A percentile compares a stretch with the other conserved stretches of the same genome.
phyloP scores from a whole-genome alignment of 2,888 invertebrate genomes.

The Nasonovia ribisnigri region DNA sequence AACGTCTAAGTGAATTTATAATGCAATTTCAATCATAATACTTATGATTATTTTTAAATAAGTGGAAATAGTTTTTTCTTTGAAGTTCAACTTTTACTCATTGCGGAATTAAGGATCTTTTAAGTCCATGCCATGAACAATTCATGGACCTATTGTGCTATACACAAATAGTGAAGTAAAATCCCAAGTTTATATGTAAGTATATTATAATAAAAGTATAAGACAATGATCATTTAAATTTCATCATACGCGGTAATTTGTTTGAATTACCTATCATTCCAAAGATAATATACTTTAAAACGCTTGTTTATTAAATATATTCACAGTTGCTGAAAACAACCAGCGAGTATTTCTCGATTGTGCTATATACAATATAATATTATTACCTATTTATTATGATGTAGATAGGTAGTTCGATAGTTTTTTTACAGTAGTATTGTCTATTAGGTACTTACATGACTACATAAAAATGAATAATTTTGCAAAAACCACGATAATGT shows the following conservation, averaged over 20 bases:
- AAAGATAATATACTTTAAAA: background rate
- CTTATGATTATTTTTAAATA: background rate
- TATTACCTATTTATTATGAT: background rate
- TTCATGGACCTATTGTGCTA: background rate
- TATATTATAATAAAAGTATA: background rate
- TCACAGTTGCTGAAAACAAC: background rate
- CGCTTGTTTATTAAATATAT: background rate
- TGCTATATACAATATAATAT: background rate
- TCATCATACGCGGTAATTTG: background rate
- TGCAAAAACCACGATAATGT: too few species aligned
- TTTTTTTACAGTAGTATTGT: background rate
- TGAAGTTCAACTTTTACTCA: too few species aligned
- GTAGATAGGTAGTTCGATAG: background rate
- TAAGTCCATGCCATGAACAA: background rate
- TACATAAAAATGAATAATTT: background rate
- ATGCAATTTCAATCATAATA: background rate
- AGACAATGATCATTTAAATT: background rate
- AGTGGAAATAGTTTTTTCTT: background rate
- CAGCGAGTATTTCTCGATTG: background rate
- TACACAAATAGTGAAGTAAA: background rate
- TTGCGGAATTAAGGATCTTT: background rate
- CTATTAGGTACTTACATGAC: background rate
- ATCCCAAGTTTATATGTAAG: background rate
- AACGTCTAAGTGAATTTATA: background rate
- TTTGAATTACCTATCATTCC: conserved; percentile 19